Percentiles rank a stretch among this genome's conserved stretches.
Conservation (phyloP, 1,140 invertebrate species). For the Cheumatopsyche charites region DNA sequence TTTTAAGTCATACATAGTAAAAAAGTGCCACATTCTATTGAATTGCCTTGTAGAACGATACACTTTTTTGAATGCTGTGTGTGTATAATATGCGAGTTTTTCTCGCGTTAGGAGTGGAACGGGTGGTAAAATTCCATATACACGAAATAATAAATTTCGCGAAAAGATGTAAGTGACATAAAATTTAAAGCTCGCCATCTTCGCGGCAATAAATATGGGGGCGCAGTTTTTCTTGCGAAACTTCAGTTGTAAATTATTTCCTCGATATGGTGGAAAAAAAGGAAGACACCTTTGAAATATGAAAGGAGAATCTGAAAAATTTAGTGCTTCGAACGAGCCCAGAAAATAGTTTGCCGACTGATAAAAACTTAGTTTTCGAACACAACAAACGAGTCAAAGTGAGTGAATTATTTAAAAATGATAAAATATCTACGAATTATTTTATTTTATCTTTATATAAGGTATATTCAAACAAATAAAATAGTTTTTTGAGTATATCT, state of each 20-base stretch:
- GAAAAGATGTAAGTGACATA: conserved; percentile 25
- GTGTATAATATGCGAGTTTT: too few relatives aligned
- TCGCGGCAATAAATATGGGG: conserved; percentile 20
- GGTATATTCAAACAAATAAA: too few relatives aligned
- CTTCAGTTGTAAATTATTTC: conserved; percentile 27
- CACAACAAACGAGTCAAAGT: not conserved
- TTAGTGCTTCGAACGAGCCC: not conserved
- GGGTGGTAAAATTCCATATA: conserved; percentile 7
- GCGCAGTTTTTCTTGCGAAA: conserved; percentile 3
- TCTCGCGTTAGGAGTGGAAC: not conserved
- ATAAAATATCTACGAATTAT: too few relatives aligned
- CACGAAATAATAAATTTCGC: conserved; percentile 22
- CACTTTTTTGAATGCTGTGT: too few relatives aligned
- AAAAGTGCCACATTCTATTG: too few relatives aligned
- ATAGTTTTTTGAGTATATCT: too few relatives aligned
- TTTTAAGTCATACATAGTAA: too few relatives aligned
- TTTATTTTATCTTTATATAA: too few relatives aligned
- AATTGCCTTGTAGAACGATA: too few relatives aligned
- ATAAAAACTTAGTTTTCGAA: conserved; percentile 23
- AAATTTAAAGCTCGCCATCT: conserved; percentile 26
- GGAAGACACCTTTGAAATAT: conserved; percentile 10
- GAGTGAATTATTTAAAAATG: too few relatives aligned
- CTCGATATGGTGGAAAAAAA: conserved; percentile 13
- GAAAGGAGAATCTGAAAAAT: conserved; percentile 17
- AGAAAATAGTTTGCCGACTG: conserved; percentile 15